A percentile compares a stretch with the other conserved stretches of the same genome.
Conservation (phyloP, 2,888 invertebrate genomes). For the Parascotia fuliginaria region DNA sequence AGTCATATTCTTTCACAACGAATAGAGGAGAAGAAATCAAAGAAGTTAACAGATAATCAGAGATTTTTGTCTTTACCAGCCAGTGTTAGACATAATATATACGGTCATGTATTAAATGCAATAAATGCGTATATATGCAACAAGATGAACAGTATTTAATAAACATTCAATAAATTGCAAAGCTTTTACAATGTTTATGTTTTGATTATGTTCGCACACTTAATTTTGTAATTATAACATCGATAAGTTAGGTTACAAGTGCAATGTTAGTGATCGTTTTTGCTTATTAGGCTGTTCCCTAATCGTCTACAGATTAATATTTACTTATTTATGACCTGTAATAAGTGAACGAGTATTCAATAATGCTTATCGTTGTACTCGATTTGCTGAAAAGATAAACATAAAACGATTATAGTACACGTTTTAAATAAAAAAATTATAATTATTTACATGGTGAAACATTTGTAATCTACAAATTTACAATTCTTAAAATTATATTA, state of each 20-base stretch:
- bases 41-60: too few species aligned
- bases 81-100: too few species aligned
- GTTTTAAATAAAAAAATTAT: not conserved
- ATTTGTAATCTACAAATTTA: not conserved
- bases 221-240: not conserved
- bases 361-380: not conserved
- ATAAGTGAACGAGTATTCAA: not conserved
- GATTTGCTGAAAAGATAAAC: not conserved
- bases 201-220: not conserved
- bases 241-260: not conserved
- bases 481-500: too few species aligned
- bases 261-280: not conserved
- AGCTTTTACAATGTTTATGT: not conserved
- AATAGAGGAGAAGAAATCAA: too few species aligned
- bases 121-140: too few species aligned
- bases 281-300: not conserved
- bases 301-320: not conserved
- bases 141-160: too few species aligned
- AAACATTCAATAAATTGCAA: too few species aligned
- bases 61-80: too few species aligned
- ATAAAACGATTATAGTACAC: not conserved
- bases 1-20: too few species aligned
- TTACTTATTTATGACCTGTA: not conserved
- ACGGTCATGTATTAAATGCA: too few species aligned
- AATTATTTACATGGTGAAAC: not conserved